A percentile compares a stretch with the other conserved stretches of the same genome.
phyloP scores from a whole-genome alignment of 2,113 vertebrate species.

The Casuarius casuarius region DNA sequence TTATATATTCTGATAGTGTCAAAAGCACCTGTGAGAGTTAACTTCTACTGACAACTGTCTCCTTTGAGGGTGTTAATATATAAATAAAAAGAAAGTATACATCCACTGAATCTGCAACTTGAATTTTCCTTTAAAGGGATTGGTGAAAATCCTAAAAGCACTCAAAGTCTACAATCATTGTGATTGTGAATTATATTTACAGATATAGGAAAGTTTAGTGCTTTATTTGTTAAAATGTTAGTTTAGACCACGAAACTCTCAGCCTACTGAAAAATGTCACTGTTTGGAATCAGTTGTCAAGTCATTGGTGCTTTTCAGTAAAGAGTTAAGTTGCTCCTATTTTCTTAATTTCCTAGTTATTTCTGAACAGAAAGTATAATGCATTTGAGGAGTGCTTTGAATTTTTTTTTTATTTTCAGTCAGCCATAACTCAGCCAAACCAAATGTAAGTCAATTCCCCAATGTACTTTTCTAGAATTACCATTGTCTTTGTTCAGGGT shows the following conservation, averaged over 20 bases:
- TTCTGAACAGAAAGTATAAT: background rate
- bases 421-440: background rate
- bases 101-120: background rate
- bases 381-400: background rate
- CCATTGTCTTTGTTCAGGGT: background rate
- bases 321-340: background rate
- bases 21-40: background rate
- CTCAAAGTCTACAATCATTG: background rate
- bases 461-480: background rate
- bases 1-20: background rate
- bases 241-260: background rate
- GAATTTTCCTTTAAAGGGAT: background rate
- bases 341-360: background rate
- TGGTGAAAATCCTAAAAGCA: background rate
- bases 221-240: background rate
- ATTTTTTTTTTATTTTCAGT: background rate
- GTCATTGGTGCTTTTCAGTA: background rate
- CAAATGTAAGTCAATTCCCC: background rate
- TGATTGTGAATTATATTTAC: background rate
- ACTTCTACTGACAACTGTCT: background rate
- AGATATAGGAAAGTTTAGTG: background rate
- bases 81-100: background rate
- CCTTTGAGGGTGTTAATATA: background rate
- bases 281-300: background rate
- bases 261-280: too few relatives aligned